phyloP scores from a whole-genome alignment of 2,888 invertebrate species.

The Cabera pusaria region DNA sequence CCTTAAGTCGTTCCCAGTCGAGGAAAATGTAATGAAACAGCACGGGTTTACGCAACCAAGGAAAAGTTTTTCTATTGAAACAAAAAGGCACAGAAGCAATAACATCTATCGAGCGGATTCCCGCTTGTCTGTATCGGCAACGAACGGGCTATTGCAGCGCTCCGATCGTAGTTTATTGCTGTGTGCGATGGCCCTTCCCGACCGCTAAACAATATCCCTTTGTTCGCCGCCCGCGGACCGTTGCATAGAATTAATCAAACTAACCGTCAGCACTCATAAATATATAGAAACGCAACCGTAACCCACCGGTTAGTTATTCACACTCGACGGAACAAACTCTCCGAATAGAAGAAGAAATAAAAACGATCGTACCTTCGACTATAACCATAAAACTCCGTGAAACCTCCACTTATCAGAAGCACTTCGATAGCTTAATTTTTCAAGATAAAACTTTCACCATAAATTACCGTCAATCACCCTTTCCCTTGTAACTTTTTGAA shows the following conservation, averaged over 20 bases:
- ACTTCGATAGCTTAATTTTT: conserved; percentile 27
- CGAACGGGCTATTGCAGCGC: conserved; percentile 18
- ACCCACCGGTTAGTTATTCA: conserved; percentile 15
- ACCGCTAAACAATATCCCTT: conserved; percentile 51
- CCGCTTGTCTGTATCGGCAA: conserved; percentile 8
- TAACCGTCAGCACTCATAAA: conserved; percentile 42
- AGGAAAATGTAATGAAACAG: conserved; percentile 26
- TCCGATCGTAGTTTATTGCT: conserved; percentile 24
- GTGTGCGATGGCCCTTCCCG: conserved; percentile 34
- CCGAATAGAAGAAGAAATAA: conserved; percentile 8
- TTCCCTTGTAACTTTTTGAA: conserved; percentile 22
- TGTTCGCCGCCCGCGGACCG: conserved; percentile 42
- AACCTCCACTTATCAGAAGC: conserved; percentile 18
- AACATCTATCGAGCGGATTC: conserved; percentile 18
- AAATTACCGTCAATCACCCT: conserved; percentile 31
- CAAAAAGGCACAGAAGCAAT: conserved; percentile 20
- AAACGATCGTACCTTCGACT: conserved; percentile 8
- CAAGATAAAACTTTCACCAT: conserved; percentile 30
- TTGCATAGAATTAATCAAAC: conserved; percentile 45
- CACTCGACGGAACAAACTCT: conserved; percentile 13
- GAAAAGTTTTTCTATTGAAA: conserved; percentile 28
- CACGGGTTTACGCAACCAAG: conserved; percentile 18
- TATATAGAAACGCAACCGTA: conserved; percentile 33
- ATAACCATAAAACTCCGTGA: conserved; percentile 16
- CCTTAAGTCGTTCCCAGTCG: conserved; percentile 21